Evolutionary conservation across 2,888 invertebrate genomes (phyloP).

Genomic region (Salticus scenicus): DNA sequence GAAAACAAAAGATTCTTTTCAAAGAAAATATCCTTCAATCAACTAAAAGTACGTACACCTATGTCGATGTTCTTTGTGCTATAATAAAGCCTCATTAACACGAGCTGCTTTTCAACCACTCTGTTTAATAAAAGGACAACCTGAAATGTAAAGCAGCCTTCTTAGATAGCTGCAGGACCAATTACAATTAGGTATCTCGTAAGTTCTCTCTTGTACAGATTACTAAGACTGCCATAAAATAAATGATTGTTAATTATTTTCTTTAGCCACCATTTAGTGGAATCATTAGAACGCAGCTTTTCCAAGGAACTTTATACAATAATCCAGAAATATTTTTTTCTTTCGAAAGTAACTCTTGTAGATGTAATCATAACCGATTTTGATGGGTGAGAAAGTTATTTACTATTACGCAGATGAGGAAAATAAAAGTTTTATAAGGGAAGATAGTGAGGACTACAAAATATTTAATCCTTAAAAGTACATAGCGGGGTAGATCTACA

Average conservation of each 20-base stretch:
- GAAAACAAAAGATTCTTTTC: conserved; percentile 10
- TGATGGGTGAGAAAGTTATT: too few species aligned
- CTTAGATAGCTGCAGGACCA: conserved; percentile 10
- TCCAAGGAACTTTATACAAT: not conserved
- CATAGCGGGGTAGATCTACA: too few species aligned
- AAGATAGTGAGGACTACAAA: too few species aligned
- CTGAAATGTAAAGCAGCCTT: conserved; percentile 36
- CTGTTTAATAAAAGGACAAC: not conserved
- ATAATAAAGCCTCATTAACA: conserved; percentile 48
- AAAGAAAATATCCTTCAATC: conserved; percentile 30
- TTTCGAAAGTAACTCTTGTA: too few species aligned
- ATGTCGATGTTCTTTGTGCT: conserved; percentile 15
- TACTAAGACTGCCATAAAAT: conserved; percentile 21
- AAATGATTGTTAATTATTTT: conserved; percentile 68
- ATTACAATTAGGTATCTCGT: conserved; percentile 11
- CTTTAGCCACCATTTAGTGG: conserved; percentile 47
- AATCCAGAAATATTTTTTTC: too few species aligned
- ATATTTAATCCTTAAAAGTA: too few species aligned
- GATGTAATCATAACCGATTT: too few species aligned
- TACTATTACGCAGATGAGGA: too few species aligned
- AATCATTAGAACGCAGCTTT: conserved; percentile 53
- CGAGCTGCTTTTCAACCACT: conserved; percentile 9
- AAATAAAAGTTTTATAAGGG: too few species aligned
- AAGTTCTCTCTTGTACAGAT: conserved; percentile 45
- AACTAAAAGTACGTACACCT: conserved; percentile 1